Evolutionary conservation across 2,113 vertebrate species (phyloP).

Genomic region (Brienomyrus longianalis): DNA sequence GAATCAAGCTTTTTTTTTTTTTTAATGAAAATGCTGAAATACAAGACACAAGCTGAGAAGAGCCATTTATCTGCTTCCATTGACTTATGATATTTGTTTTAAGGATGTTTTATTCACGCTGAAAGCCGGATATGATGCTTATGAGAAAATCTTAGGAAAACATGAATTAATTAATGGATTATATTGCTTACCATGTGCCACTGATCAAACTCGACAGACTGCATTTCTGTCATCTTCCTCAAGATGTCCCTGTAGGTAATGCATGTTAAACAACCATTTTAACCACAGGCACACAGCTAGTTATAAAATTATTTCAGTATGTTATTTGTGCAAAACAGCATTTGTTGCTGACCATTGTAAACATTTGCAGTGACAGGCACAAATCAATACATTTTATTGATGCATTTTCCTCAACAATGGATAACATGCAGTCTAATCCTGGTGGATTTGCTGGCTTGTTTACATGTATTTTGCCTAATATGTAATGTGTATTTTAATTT

Average conservation of each 20-base stretch:
- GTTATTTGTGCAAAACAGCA: not conserved
- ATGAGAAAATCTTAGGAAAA: not conserved
- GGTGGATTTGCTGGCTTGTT: not conserved
- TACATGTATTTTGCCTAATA: not conserved
- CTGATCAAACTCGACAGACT: not conserved
- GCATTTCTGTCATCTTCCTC: not conserved
- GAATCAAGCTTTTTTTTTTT: not conserved
- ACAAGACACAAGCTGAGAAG: not conserved
- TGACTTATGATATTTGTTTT: not conserved
- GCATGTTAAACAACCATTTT: not conserved
- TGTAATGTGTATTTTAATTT: not conserved
- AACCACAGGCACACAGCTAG: not conserved
- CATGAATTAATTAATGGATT: slow-evolving; percentile 3
- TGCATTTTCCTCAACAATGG: not conserved
- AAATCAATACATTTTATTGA: not conserved
- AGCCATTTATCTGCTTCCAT: not conserved
- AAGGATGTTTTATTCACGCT: not conserved
- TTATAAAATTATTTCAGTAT: not conserved
- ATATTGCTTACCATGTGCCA: not conserved
- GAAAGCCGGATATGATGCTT: not conserved
- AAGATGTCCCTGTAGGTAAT: slow-evolving; percentile 4
- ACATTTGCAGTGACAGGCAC: not conserved
- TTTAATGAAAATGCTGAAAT: not conserved
- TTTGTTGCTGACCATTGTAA: not conserved
- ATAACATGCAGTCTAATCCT: not conserved